Evolutionary conservation across 2,797 vertebrate genomes (phyloP).

Genomic region (Pipistrellus pipistrellus): DNA sequence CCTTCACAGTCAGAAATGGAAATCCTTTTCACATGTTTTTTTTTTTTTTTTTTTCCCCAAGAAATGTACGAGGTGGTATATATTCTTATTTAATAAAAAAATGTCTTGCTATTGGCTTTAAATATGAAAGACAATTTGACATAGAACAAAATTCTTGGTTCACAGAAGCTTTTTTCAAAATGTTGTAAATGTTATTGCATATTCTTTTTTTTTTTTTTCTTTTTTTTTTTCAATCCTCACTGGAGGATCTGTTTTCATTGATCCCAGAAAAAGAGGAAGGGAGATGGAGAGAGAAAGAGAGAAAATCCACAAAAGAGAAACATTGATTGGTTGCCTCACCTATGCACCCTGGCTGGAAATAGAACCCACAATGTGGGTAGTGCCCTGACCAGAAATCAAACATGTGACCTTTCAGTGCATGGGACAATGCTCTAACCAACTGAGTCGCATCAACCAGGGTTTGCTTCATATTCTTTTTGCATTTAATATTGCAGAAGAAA

Average conservation of each 20-base stretch:
- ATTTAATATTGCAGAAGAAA: slow-evolving; percentile 33
- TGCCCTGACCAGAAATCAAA: background rate
- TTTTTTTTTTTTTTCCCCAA: background rate
- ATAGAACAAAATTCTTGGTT: slow-evolving; percentile 9
- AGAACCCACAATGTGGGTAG: background rate
- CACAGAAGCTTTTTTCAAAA: slow-evolving; percentile 38
- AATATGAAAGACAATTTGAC: slow-evolving; percentile 41
- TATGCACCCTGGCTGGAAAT: background rate
- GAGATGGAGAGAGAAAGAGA: background rate
- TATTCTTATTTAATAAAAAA: slow-evolving; percentile 58
- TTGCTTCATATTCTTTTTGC: background rate
- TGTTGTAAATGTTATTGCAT: background rate
- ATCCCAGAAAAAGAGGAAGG: background rate
- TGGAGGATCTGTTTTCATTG: background rate
- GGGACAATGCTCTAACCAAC: background rate
- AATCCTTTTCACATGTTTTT: background rate
- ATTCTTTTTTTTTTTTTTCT: background rate
- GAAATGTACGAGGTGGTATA: slow-evolving; percentile 36
- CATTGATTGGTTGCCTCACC: background rate
- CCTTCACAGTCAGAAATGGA: slow-evolving; percentile 59
- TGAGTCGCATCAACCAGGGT: background rate
- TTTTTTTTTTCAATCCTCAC: background rate
- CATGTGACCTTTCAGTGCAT: background rate
- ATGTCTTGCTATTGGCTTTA: slow-evolving; percentile 52
- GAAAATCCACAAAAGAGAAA: background rate